Percentiles rank a stretch among this genome's conserved stretches.
phyloP scores from a whole-genome alignment of 2,113 vertebrate genomes.

The Crocuta crocuta region DNA sequence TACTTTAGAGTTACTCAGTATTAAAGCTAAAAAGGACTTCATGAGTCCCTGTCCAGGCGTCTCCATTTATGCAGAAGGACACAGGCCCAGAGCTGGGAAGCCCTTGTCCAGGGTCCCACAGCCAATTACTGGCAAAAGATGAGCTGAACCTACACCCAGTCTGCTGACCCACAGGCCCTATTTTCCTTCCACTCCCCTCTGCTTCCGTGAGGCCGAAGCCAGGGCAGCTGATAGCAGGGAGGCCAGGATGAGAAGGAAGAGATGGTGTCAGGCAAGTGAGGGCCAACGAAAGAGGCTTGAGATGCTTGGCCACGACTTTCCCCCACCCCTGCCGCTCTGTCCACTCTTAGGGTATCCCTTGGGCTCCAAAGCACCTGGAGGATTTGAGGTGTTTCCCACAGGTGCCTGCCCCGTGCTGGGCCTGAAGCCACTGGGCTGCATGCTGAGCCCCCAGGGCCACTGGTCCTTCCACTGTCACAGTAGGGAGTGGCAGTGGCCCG shows the following conservation, averaged over 20 bases:
- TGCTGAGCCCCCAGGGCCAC: background rate
- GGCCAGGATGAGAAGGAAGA: background rate
- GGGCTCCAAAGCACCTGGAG: background rate
- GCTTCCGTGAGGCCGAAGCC: accelerated
- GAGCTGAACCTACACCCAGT: background rate
- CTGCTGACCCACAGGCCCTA: background rate
- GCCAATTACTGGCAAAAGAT: background rate
- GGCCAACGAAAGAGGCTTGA: background rate
- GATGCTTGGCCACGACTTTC: background rate
- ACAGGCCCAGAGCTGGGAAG: background rate
- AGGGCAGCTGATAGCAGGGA: background rate
- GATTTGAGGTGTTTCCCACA: background rate
- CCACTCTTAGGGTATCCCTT: background rate
- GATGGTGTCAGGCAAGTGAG: background rate
- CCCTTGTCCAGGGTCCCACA: background rate
- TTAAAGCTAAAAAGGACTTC: slow-evolving; percentile 1
- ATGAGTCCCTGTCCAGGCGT: background rate
- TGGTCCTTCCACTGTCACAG: background rate
- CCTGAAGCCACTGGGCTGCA: background rate
- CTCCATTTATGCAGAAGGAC: background rate
- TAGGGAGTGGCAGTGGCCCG: background rate
- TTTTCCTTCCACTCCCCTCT: background rate
- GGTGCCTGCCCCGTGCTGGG: background rate
- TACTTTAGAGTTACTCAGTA: background rate
- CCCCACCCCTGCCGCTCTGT: background rate